Evolutionary conservation across 2,797 vertebrate species (phyloP).

Genomic region (Pipistrellus kuhlii): DNA sequence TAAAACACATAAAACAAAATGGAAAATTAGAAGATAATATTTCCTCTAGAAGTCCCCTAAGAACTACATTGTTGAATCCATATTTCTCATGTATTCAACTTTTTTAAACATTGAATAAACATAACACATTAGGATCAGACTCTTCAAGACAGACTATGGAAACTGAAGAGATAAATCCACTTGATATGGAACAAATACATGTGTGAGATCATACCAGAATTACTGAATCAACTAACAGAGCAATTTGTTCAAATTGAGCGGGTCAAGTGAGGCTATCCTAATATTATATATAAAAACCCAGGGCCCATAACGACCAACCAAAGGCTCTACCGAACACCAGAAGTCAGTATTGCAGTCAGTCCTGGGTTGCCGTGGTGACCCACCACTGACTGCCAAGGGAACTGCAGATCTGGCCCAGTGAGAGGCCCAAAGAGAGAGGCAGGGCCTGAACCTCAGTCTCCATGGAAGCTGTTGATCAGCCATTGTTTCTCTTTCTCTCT

Average conservation of each 20-base stretch:
- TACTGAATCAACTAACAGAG: slow-evolving; percentile 86
- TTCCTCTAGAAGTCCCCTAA: slow-evolving; percentile 89
- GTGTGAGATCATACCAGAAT: slow-evolving; percentile 92
- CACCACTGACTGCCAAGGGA: too few species aligned
- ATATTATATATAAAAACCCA: too few species aligned
- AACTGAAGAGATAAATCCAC: slow-evolving; percentile 94
- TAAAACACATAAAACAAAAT: slow-evolving; percentile 92
- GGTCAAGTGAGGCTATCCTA: slow-evolving; percentile 81
- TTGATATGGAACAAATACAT: slow-evolving; percentile 88
- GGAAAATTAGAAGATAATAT: slow-evolving; percentile 91
- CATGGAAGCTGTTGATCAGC: too few species aligned
- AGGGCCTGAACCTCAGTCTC: too few species aligned
- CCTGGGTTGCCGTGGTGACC: too few species aligned
- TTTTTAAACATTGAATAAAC: slow-evolving; percentile 95
- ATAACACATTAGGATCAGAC: slow-evolving; percentile 92
- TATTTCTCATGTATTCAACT: slow-evolving; percentile 96
- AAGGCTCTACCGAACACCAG: too few species aligned
- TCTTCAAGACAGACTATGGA: slow-evolving; percentile 93
- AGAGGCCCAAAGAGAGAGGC: too few species aligned
- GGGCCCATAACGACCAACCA: too few species aligned
- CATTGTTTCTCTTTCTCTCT: too few species aligned
- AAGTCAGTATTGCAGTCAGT: too few species aligned
- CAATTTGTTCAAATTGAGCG: slow-evolving; percentile 86
- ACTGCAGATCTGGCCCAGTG: too few species aligned
- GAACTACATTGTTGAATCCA: slow-evolving; percentile 93